Conservation (phyloP, 2,888 invertebrate species). For the Macroteleia sp. region DNA sequence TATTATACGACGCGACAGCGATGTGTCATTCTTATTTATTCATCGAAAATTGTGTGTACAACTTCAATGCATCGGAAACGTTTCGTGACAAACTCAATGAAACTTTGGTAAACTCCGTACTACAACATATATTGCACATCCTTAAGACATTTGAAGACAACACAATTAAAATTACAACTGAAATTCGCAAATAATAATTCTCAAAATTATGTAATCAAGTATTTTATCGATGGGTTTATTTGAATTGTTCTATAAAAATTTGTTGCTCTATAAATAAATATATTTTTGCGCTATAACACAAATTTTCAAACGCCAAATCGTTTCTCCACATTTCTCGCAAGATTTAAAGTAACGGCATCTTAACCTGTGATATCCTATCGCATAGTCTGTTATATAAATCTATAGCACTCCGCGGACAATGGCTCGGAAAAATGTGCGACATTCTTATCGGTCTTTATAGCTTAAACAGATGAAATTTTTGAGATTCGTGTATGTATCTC, state of each 20-base stretch:
- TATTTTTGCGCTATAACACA: constrained; percentile 29
- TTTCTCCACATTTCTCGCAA: constrained; percentile 44
- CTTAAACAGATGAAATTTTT: constrained; percentile 53
- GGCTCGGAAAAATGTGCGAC: constrained; percentile 58
- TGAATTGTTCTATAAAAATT: constrained; percentile 8
- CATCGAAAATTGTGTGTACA: constrained; percentile 5
- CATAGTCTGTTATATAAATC: constrained; percentile 54
- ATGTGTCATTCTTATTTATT: constrained; percentile 12
- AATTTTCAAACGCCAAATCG: constrained; percentile 43
- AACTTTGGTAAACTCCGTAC: constrained; percentile 3
- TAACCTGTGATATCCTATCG: constrained; percentile 56
- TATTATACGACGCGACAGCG: background rate
- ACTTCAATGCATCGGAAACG: constrained; percentile 1
- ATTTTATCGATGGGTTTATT: no score
- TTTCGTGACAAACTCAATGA: constrained; percentile 14
- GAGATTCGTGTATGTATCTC: constrained; percentile 31
- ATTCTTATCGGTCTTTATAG: constrained; percentile 63
- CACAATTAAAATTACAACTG: background rate
- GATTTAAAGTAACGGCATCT: constrained; percentile 57
- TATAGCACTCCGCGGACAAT: constrained; percentile 50
- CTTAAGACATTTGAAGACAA: background rate
- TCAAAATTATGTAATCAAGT: no score
- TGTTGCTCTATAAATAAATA: constrained; percentile 19
- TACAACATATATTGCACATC: background rate
- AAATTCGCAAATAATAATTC: no score